Conservation (phyloP, 2,888 invertebrate genomes). For the Xestoiulus laeticollis region DNA sequence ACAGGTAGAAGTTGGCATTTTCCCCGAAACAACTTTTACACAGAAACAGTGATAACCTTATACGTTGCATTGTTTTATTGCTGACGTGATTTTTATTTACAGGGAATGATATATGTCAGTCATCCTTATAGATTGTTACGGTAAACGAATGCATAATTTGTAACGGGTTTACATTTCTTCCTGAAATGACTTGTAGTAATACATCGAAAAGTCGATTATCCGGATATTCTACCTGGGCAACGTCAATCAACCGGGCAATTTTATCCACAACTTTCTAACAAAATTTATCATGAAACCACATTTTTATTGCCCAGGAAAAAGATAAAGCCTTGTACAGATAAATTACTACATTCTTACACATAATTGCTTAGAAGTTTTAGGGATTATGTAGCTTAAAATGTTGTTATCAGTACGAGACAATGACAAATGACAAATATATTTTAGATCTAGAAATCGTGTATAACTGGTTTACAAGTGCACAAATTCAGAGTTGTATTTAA, state of each 20-base stretch:
- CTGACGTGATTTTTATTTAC: neutral
- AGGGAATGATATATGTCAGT: neutral
- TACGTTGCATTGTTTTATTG: constrained; percentile 27
- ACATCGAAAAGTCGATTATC: neutral
- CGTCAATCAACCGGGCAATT: neutral
- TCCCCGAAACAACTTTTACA: neutral
- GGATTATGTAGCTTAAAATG: neutral
- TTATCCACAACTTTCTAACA: neutral
- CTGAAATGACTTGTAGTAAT: neutral
- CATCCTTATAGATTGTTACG: neutral
- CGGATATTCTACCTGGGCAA: neutral
- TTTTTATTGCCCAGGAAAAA: neutral
- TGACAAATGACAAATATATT: neutral
- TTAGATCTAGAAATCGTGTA: neutral
- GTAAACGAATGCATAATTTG: neutral
- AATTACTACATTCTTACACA: neutral
- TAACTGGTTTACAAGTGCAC: neutral
- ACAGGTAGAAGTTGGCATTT: neutral
- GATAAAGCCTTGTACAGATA: neutral
- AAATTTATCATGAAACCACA: neutral
- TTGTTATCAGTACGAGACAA: neutral
- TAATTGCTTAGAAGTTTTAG: neutral
- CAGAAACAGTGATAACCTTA: neutral
- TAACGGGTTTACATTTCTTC: neutral
- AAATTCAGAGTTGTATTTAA: neutral